Evolutionary conservation across 2,113 vertebrate genomes (phyloP).

Genomic region (Rhabdornis inornatus): DNA sequence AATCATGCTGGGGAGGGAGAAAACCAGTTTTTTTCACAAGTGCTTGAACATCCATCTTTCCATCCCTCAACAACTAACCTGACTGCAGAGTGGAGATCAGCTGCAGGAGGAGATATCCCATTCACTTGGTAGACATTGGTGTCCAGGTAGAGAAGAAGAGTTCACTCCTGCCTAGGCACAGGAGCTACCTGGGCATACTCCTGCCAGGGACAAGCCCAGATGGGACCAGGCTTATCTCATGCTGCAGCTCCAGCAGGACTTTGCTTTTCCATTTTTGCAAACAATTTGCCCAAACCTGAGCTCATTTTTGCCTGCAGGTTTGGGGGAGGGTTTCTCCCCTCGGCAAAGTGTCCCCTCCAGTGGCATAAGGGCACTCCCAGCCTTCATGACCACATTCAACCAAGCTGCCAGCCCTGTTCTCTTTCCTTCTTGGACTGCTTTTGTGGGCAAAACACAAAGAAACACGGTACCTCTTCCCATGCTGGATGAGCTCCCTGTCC

Average conservation of each 20-base stretch:
- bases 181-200: background rate
- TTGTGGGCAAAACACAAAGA: background rate
- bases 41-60: background rate
- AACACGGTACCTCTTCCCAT: background rate
- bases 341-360: background rate
- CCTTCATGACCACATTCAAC: rapidly evolving
- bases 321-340: background rate
- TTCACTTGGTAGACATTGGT: background rate
- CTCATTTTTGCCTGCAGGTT: background rate
- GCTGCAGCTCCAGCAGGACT: background rate
- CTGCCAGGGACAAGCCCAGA: background rate
- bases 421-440: background rate
- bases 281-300: background rate
- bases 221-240: background rate
- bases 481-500: background rate
- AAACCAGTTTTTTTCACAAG: background rate
- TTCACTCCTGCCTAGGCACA: background rate
- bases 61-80: background rate
- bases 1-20: background rate
- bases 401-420: background rate
- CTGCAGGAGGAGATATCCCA: background rate
- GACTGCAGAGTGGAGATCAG: background rate
- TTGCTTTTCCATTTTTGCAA: background rate
- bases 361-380: rapidly evolving
- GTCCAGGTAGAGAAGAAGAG: background rate